Base-by-base conservation (phyloP, 1,140 invertebrate species). In the Battus philenor region DNA sequence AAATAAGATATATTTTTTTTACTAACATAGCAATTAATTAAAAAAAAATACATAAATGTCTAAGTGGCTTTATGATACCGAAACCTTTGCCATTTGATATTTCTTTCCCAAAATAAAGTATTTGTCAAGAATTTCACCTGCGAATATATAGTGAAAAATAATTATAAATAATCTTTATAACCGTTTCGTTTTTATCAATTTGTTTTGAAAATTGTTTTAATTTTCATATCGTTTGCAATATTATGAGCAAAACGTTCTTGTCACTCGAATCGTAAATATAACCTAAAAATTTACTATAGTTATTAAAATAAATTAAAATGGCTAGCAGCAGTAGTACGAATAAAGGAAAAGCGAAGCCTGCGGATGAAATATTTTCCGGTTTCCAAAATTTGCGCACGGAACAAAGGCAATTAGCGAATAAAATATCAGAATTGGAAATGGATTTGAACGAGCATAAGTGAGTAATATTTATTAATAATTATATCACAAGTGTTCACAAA, bases 371-470 rank as follows among this genome's bases (percentile, higher is more conserved):
- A 59, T 88, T 97, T 53, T 88, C 89, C 33, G 93, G 92, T 33
- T 98, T 98, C 85, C 95, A 98, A 85, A 87, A 89, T 41, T 86
- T 98, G 38, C 88, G 96, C 50, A 91, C 90, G 61, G 96, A 98
- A 72, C 97, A 99, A 86, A 87, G 95, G 59, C 89, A 90, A 50
- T 83, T 97, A 59, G 93, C 92, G 8, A 91, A 89, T 50, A 98
- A 97, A 89, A 89, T 98, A 45, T 92, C 93, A 2, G 96, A 98
- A 88, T 87, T 98, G 59, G 95, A 98, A 88, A 90, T 93, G 86
- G 97, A 98, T 74, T 87, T 97, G 27, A 97, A 95, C 72, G 97
- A 98, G 87, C 96, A 98, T 86, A 97, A 96, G 96, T 98, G 90
- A 90, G 90, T 86, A 49, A n/a, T 5, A 7, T 18, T 41, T 8